Evolutionary conservation across 2,888 invertebrate species (phyloP).

Genomic region (Drosophila leonis): DNA sequence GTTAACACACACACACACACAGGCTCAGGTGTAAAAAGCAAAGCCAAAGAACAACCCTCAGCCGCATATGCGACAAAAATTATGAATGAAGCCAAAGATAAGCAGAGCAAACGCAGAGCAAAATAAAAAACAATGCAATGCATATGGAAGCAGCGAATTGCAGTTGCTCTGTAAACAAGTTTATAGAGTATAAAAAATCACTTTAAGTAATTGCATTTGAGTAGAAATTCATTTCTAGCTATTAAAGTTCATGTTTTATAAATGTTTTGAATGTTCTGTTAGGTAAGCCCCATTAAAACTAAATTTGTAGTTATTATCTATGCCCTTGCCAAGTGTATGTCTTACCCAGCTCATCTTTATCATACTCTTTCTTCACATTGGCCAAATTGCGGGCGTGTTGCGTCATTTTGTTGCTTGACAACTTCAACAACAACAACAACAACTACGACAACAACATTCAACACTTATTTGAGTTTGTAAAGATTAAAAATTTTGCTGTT

Average conservation of each 20-base stretch:
- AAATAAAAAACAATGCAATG: constrained; percentile 27
- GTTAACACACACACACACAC: constrained; percentile 11
- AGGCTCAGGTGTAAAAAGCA: constrained; percentile 46
- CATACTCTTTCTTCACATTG: constrained; percentile 24
- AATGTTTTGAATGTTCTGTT: neutral
- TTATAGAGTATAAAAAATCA: too few relatives aligned
- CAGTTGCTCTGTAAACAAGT: constrained; percentile 16
- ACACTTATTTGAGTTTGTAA: constrained; percentile 54
- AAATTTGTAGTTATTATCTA: too few relatives aligned
- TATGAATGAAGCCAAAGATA: constrained; percentile 79
- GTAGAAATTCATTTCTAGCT: neutral
- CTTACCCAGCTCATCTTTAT: neutral
- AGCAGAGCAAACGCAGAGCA: constrained; percentile 37
- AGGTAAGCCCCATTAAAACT: neutral
- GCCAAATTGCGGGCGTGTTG: constrained; percentile 43
- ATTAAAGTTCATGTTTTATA: too few relatives aligned
- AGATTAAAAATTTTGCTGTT: constrained; percentile 69
- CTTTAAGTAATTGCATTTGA: too few relatives aligned
- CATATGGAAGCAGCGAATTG: constrained; percentile 20
- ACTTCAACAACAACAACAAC: constrained; percentile 47
- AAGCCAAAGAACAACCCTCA: constrained; percentile 50
- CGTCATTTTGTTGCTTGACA: constrained; percentile 57
- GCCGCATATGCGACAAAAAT: constrained; percentile 62
- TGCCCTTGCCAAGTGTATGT: neutral
- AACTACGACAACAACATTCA: neutral